Evolutionary conservation across 23 tunicate genomes (phyloP).

Genomic region (Corella eumyota): DNA sequence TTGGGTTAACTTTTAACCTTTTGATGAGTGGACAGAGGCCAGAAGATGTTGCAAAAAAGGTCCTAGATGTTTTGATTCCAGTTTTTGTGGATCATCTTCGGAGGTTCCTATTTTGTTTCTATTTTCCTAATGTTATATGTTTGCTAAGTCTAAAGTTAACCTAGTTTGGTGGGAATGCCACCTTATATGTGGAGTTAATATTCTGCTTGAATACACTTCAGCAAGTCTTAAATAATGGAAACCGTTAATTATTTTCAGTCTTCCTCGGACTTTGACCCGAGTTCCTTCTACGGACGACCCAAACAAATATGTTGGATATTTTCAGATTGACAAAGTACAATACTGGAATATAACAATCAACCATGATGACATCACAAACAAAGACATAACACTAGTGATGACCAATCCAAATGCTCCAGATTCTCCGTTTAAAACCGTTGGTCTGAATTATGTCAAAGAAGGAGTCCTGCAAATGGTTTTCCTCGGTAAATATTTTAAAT

Average conservation of each 20-base stretch:
- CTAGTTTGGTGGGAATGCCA: too few relatives aligned
- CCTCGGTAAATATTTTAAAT: constrained; percentile 37
- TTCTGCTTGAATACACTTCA: too few relatives aligned
- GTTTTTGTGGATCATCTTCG: constrained; percentile 18
- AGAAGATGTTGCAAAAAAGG: constrained; percentile 15
- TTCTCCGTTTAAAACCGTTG: constrained; percentile 4
- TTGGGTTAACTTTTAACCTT: constrained; percentile 32
- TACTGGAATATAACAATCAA: constrained; percentile 10
- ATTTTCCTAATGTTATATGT: too few relatives aligned
- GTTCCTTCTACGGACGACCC: constrained; percentile 6
- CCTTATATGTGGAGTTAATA: too few relatives aligned
- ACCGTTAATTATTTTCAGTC: too few relatives aligned
- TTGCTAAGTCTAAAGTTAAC: too few relatives aligned
- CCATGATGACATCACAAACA: background rate
- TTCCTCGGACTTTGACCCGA: too few relatives aligned
- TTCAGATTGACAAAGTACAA: constrained; percentile 23
- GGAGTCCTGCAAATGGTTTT: constrained; percentile 13
- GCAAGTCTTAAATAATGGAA: too few relatives aligned
- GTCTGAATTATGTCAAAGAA: constrained; percentile 26
- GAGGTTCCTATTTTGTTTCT: too few relatives aligned
- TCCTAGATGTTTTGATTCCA: constrained; percentile 21
- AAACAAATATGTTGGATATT: constrained; percentile 30
- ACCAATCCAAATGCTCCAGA: constrained; percentile 13
- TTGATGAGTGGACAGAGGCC: constrained; percentile 36
- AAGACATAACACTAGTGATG: constrained; percentile 5